These are phyloP conservation scores for Botia almorhae DNA, from an alignment of 2,797 vertebrate genomes.

Conservation along the genomic window DNA sequence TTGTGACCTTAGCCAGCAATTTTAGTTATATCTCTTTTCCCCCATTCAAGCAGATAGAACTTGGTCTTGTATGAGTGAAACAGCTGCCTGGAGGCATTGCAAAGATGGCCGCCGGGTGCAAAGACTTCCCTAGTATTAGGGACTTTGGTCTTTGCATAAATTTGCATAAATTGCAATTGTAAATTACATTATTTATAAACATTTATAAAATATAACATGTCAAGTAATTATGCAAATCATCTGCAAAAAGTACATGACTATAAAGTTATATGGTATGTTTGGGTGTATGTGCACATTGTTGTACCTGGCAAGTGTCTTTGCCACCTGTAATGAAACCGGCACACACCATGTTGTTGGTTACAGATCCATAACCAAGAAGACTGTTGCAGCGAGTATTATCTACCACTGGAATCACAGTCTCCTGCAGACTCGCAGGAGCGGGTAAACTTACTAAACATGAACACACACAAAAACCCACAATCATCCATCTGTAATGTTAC, in stretches of 20 bases:
- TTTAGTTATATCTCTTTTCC: too few relatives aligned
- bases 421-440: constrained; percentile 54
- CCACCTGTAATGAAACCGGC: constrained; percentile 54
- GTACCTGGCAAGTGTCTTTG: constrained; percentile 64
- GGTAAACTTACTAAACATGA: constrained; percentile 16
- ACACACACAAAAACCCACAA: constrained; percentile 15
- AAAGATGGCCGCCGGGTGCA: too few relatives aligned
- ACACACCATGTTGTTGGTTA: constrained; percentile 61
- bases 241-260: not conserved
- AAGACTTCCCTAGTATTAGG: too few relatives aligned
- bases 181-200: too few relatives aligned
- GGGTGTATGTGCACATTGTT: not conserved
- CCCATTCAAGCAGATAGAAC: too few relatives aligned
- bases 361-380: not conserved
- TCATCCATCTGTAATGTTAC: not conserved
- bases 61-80: too few relatives aligned
- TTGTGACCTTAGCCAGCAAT: too few relatives aligned
- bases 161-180: too few relatives aligned
- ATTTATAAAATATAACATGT: not conserved
- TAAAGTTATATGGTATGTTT: not conserved
- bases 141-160: too few relatives aligned
- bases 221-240: not conserved
- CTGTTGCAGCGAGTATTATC: constrained; percentile 29
- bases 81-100: too few relatives aligned
- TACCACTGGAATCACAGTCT: constrained; percentile 59